A percentile compares a stretch with the other conserved stretches of the same genome.
These are phyloP conservation scores for Microctonus aethiopoides DNA, from an alignment of 2,888 invertebrate genomes.

Conservation along the genomic window DNA sequence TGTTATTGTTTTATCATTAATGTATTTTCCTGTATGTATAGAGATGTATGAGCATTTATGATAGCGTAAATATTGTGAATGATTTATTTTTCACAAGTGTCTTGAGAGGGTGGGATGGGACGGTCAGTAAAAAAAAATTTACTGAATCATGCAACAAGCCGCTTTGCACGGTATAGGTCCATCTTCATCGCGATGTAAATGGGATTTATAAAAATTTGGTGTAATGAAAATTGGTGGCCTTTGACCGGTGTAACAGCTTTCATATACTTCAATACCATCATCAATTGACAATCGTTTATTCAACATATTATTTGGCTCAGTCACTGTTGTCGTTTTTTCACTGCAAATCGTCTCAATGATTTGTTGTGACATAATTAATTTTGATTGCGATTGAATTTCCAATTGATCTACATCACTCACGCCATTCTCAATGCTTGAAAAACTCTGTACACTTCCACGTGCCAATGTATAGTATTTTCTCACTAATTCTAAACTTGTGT, in stretches of 20 bases:
- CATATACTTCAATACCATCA: slow-evolving; percentile 63
- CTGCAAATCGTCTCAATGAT: slow-evolving; percentile 48
- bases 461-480: slow-evolving; percentile 60
- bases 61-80: slow-evolving; percentile 17
- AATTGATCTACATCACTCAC: slow-evolving; percentile 5
- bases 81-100: slow-evolving; percentile 15
- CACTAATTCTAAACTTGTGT: slow-evolving; percentile 54
- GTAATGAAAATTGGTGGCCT: slow-evolving; percentile 41
- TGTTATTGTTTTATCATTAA: too few species aligned
- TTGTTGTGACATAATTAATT: slow-evolving; percentile 42
- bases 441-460: slow-evolving; percentile 51
- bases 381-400: not conserved
- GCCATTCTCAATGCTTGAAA: slow-evolving; percentile 33
- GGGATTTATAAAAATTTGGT: slow-evolving; percentile 42
- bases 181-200: slow-evolving; percentile 44
- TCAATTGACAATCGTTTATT: slow-evolving; percentile 52
- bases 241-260: slow-evolving; percentile 57
- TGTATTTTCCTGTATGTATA: not conserved
- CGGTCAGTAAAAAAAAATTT: slow-evolving; percentile 33
- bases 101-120: not conserved
- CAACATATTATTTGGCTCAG: slow-evolving; percentile 21
- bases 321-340: slow-evolving; percentile 51
- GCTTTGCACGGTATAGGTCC: slow-evolving; percentile 57
- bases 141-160: slow-evolving; percentile 63
- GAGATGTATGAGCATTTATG: not conserved